phyloP scores from a whole-genome alignment of 2,888 invertebrate genomes.

The Unio delphinus region DNA sequence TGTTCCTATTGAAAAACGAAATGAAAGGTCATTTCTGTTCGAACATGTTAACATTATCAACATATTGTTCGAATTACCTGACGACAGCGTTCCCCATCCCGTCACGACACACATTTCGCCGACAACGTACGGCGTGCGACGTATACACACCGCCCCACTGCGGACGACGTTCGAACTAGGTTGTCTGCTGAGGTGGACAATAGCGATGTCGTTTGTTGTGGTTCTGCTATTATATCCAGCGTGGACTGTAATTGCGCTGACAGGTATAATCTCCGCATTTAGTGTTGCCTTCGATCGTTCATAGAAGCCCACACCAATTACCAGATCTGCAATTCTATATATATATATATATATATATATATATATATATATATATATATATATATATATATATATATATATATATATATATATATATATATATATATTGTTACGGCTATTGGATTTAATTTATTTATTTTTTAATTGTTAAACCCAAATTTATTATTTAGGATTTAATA shows the following conservation, averaged over 20 bases:
- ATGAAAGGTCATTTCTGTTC: no score
- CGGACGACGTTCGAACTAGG: background rate
- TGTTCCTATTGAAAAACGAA: no score
- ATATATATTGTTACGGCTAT: no score
- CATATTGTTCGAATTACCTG: no score
- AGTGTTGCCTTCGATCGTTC: background rate
- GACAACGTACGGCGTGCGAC: background rate
- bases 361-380: slow-evolving; percentile 2
- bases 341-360: no score
- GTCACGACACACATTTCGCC: no score
- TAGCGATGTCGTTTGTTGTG: background rate
- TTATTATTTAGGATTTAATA: no score
- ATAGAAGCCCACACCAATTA: slow-evolving; percentile 1
- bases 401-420: background rate
- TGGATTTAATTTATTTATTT: no score
- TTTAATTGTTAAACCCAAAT: no score
- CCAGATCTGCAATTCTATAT: no score
- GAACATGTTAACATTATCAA: no score
- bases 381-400: slow-evolving; percentile 6
- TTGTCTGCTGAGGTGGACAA: background rate
- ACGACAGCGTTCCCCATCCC: no score
- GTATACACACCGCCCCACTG: background rate
- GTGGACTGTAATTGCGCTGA: background rate
- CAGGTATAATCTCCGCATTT: background rate
- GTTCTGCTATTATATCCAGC: background rate